A percentile compares a stretch with the other conserved stretches of the same genome.
phyloP scores from a whole-genome alignment of 2,888 invertebrate genomes.

The Eulithis prunata region DNA sequence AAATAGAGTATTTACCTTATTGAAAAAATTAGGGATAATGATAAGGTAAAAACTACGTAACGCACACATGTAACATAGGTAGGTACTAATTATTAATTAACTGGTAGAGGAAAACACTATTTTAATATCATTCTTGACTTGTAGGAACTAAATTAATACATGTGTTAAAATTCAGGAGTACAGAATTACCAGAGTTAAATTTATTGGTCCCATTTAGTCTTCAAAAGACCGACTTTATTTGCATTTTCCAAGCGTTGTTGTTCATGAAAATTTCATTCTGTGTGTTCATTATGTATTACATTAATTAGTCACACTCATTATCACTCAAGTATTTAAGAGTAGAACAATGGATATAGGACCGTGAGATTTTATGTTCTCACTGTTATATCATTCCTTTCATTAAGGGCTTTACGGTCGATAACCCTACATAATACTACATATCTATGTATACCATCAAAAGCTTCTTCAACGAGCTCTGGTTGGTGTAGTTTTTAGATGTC shows the following conservation, averaged over 20 bases:
- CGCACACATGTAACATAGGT: background rate
- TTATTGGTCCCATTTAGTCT: too few species aligned
- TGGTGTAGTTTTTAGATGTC: background rate
- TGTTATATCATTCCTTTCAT: slow-evolving; percentile 37
- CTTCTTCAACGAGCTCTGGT: background rate
- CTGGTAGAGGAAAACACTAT: too few species aligned
- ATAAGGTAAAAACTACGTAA: background rate
- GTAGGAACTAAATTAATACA: too few species aligned
- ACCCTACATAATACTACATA: slow-evolving; percentile 16
- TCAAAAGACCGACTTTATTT: too few species aligned
- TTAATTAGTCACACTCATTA: background rate
- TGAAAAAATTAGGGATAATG: slow-evolving; percentile 8
- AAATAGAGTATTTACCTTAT: slow-evolving; percentile 1
- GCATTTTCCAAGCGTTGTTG: too few species aligned
- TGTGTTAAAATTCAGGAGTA: too few species aligned
- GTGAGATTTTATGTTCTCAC: slow-evolving; percentile 35
- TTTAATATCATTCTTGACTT: too few species aligned
- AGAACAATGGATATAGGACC: slow-evolving; percentile 39
- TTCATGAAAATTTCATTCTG: too few species aligned
- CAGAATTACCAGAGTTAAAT: too few species aligned
- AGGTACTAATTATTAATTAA: background rate
- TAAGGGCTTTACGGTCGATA: slow-evolving; percentile 34
- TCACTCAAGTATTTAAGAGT: background rate
- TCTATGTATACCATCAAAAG: slow-evolving; percentile 13
- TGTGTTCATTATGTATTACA: too few species aligned